Evolutionary conservation across 2,797 vertebrate species (phyloP).

Genomic region (Galaxias olidus): DNA sequence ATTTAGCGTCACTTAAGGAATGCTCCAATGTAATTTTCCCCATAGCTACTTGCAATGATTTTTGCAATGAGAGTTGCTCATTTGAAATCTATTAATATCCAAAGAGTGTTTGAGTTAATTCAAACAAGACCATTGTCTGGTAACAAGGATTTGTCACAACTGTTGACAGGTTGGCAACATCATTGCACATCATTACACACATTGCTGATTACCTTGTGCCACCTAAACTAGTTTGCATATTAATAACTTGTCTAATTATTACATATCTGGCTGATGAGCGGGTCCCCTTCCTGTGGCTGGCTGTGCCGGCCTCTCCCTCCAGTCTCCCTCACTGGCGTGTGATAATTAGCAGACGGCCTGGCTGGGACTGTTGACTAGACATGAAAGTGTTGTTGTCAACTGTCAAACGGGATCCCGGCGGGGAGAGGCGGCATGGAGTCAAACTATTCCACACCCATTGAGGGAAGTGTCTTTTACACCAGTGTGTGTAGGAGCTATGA

Average conservation of each 20-base stretch:
- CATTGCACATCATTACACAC: slow-evolving; percentile 42
- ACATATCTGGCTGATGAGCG: slow-evolving; percentile 2
- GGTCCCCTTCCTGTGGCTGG: slow-evolving; percentile 15
- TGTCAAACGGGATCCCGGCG: neutral
- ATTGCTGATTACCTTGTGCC: slow-evolving; percentile 33
- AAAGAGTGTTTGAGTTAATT: slow-evolving; percentile 31
- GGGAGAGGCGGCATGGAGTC: neutral
- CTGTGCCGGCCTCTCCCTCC: slow-evolving; percentile 12
- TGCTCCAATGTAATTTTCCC: neutral
- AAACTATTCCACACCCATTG: neutral
- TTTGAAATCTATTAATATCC: slow-evolving; percentile 37
- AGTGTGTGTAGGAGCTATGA: neutral
- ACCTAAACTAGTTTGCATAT: slow-evolving; percentile 29
- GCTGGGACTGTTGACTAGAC: slow-evolving; percentile 12
- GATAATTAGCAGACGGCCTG: slow-evolving; percentile 19
- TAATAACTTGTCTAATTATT: slow-evolving; percentile 46
- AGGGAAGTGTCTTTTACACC: neutral
- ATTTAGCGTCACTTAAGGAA: too few species aligned
- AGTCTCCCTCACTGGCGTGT: slow-evolving; percentile 4
- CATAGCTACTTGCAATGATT: neutral
- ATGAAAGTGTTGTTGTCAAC: slow-evolving; percentile 9
- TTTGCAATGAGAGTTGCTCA: slow-evolving; percentile 25
- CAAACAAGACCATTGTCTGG: slow-evolving; percentile 39
- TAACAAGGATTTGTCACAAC: slow-evolving; percentile 44
- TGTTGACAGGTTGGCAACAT: slow-evolving; percentile 35